These are phyloP conservation scores for Plotosus lineatus DNA, from an alignment of 2,113 vertebrate species.

Conservation along the genomic window DNA sequence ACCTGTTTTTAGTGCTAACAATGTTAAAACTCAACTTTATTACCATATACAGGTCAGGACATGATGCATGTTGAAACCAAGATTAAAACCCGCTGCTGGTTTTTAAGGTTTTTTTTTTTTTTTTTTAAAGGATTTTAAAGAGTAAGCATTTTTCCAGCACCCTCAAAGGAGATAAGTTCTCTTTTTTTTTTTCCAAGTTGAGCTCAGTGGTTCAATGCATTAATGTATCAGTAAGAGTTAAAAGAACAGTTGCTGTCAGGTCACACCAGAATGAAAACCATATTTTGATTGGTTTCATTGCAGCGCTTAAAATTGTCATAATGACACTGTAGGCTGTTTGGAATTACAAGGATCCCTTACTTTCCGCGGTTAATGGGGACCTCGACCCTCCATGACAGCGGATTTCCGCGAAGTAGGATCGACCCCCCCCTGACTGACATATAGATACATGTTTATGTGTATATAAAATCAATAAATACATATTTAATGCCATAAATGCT, in stretches of 20 bases:
- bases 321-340: not conserved
- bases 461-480: no score
- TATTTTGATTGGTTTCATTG: not conserved
- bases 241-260: not conserved
- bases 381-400: no score
- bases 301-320: not conserved
- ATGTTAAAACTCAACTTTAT: constrained; percentile 30
- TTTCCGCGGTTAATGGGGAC: no score
- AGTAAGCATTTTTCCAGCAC: not conserved
- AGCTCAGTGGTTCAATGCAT: not conserved
- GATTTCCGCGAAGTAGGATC: no score
- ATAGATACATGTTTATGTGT: no score
- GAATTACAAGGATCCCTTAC: no score
- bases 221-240: not conserved
- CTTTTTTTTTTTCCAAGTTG: not conserved
- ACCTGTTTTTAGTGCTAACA: constrained; percentile 8
- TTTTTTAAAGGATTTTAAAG: not conserved
- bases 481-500: no score
- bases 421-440: no score
- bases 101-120: no score
- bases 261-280: no score
- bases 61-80: not conserved
- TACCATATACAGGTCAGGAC: constrained; percentile 15
- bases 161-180: not conserved
- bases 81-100: not conserved